These are phyloP conservation scores for Trichechus manatus DNA, from an alignment of 2,113 vertebrate species.

Conservation along the genomic window DNA sequence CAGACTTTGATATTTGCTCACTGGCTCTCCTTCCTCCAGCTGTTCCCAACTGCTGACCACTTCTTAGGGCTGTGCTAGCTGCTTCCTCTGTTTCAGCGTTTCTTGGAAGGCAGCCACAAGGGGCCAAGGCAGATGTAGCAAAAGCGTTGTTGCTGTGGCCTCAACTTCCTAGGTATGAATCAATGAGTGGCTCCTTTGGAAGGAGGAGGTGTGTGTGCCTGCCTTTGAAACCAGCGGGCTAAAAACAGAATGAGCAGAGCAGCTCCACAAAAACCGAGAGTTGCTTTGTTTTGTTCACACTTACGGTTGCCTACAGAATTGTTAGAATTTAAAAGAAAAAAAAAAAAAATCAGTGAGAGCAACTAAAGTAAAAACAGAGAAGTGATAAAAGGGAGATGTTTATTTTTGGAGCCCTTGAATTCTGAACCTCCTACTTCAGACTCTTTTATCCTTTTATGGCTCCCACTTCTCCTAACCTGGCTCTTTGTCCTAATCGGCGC, in stretches of 20 bases:
- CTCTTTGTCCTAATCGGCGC: not conserved
- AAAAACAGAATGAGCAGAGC: not conserved
- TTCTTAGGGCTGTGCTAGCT: not conserved
- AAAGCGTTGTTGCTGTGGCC: not conserved
- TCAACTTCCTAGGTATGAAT: not conserved
- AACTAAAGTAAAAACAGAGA: constrained; percentile 51
- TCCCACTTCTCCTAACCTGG: not conserved
- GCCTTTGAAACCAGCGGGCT: not conserved
- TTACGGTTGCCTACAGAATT: constrained; percentile 24
- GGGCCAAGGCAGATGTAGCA: not conserved
- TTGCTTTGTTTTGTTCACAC: not conserved
- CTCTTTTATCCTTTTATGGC: not conserved
- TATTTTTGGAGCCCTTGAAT: constrained; percentile 45
- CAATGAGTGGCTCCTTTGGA: not conserved
- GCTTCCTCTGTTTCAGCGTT: constrained; percentile 36
- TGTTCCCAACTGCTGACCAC: constrained; percentile 62
- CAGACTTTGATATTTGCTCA: constrained; percentile 64
- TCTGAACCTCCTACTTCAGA: not conserved
- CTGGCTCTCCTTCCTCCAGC: constrained; percentile 59
- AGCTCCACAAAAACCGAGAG: not conserved
- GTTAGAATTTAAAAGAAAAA: not conserved
- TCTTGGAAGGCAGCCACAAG: constrained; percentile 54
- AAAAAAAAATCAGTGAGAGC: not conserved
- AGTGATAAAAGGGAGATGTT: constrained; percentile 33
- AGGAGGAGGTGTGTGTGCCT: not conserved